Base-by-base conservation (phyloP, 2,113 vertebrate genomes). In the Lepidothrix coronata region DNA sequence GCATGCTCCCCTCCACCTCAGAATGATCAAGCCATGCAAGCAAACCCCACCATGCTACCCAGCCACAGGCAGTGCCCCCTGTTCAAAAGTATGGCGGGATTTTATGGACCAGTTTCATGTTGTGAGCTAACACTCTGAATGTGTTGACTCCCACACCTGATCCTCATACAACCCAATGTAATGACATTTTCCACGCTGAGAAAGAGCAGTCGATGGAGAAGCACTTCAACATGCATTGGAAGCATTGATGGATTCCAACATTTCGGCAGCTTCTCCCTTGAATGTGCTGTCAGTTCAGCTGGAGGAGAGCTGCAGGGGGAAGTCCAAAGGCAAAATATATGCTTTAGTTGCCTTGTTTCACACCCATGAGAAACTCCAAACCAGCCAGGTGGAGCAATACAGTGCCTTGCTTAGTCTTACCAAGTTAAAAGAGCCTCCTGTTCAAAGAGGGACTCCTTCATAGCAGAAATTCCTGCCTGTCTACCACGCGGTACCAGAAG, bases 1-100 rank as follows among this genome's bases (percentile, higher is more conserved):
- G 5, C 2, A 1, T 3, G 2, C 7, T 14, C 8, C 63, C 18
- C 21, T 79, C 44, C 39, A 41, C 11, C 11, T 12, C 0, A 0
- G 31, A 41, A 54, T 0, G 2, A 30, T 35, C 2, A 1, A 78
- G 39, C 66, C 8, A 1, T 8, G 20, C 8, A 24, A 88, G 27
- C 2, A 3, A 91, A 55, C 25, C 25, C 31, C 3, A 8, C 27
- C 5, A 1, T 3, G 3, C 9, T 17, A 4, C 39, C 39, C 54
- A 55, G 49, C 41, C 37, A 21, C 21, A 3, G 2, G 5, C 31
- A 55, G 12, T 11, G 30, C 23, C 14, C 21, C 28, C 37, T 67
- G 37, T 35, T 66, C 66, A 63, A 35, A 66, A 71, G 37, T 31
- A 17, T 0, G 1, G 11, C 19, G 5, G 33, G 9, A 59, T 58